These are phyloP conservation scores for Fissipunctia ypsillon DNA, from an alignment of 2,888 invertebrate species.

Conservation along the genomic window DNA sequence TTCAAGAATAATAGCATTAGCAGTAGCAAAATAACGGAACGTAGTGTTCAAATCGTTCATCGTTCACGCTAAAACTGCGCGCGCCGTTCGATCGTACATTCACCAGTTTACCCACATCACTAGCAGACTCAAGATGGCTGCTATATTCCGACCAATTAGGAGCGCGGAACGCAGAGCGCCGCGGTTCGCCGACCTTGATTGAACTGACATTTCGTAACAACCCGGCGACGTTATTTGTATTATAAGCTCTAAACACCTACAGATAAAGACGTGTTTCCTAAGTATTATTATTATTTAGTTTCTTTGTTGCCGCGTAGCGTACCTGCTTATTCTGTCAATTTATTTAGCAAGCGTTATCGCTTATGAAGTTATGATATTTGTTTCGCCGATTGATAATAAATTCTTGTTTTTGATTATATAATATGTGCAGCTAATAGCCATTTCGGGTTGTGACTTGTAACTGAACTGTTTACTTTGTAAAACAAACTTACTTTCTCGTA, in stretches of 20 bases:
- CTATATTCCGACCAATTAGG: slow-evolving; percentile 23
- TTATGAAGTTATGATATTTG: no score
- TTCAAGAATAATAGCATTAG: not conserved
- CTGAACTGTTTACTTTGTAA: not conserved
- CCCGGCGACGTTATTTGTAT: not conserved
- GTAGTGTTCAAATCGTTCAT: slow-evolving; percentile 2
- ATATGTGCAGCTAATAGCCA: no score
- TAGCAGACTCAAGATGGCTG: slow-evolving; percentile 25
- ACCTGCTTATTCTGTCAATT: not conserved
- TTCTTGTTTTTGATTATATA: not conserved
- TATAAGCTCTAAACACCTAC: not conserved
- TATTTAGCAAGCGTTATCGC: not conserved
- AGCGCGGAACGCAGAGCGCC: not conserved
- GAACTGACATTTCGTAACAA: not conserved
- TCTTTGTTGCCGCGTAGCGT: not conserved
- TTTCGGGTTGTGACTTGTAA: not conserved
- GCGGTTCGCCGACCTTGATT: not conserved
- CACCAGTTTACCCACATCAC: slow-evolving; percentile 3
- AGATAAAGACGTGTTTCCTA: not conserved
- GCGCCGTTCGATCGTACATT: not conserved
- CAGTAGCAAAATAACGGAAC: not conserved
- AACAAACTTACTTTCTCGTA: no score
- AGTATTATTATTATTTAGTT: not conserved
- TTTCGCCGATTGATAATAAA: not conserved
- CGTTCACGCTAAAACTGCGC: not conserved